Percentiles rank a stretch among this genome's conserved stretches.
Conservation (phyloP, 1,140 invertebrate genomes). For the Pseudomyrmex pallidus region DNA sequence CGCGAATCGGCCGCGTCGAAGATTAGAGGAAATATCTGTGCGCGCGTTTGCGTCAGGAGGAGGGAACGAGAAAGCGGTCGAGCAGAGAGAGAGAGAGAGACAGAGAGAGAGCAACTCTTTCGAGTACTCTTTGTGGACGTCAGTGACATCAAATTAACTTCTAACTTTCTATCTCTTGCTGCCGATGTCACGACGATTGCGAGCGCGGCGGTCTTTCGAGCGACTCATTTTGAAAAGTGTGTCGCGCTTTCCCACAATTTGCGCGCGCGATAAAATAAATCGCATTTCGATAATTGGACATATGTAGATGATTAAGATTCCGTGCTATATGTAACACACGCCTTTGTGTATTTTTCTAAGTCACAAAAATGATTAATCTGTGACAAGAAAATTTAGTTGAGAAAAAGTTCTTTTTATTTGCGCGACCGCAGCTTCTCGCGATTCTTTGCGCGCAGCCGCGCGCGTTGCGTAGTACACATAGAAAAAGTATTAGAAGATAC, state of each 20-base stretch:
- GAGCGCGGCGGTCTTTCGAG: conserved; percentile 29
- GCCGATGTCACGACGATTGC: conserved; percentile 56
- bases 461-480: conserved; percentile 45
- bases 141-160: conserved; percentile 56
- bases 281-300: conserved; percentile 2
- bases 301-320: neutral
- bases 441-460: conserved; percentile 23
- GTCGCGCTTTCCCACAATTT: conserved; percentile 52
- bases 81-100: neutral
- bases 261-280: conserved; percentile 21
- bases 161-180: conserved; percentile 55
- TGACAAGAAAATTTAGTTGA: neutral
- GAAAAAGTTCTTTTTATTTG: neutral
- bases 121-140: conserved; percentile 38
- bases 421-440: conserved; percentile 7
- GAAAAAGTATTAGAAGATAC: conserved; percentile 44
- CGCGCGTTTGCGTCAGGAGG: neutral
- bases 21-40: conserved; percentile 40
- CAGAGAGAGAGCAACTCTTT: conserved; percentile 28
- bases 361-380: no score
- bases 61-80: conserved; percentile 40
- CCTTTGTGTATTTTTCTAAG: neutral
- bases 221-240: conserved; percentile 46
- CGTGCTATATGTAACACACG: neutral
- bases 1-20: conserved; percentile 7